These are phyloP conservation scores for Willowsia nigromaculata DNA, from an alignment of 2,888 invertebrate species.

Conservation along the genomic window DNA sequence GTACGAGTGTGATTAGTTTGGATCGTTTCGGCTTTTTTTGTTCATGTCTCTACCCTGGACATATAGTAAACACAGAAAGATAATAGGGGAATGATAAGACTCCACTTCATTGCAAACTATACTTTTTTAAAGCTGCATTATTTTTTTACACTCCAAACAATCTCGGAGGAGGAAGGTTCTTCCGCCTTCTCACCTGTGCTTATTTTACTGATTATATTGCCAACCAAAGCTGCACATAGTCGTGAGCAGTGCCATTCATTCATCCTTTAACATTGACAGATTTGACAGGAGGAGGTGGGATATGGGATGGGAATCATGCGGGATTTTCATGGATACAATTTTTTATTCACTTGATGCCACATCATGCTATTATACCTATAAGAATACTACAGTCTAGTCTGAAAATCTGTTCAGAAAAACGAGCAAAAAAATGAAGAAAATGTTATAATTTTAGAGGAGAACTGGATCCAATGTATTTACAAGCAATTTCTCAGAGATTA, in stretches of 20 bases:
- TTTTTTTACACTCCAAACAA: not conserved
- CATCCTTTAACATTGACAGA: not conserved
- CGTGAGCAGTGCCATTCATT: not conserved
- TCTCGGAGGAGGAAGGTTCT: slow-evolving; percentile 39
- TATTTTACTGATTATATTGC: not conserved
- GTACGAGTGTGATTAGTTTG: no score
- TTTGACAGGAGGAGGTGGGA: slow-evolving; percentile 20
- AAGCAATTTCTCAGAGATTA: not conserved
- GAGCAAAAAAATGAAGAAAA: not conserved
- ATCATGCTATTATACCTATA: not conserved
- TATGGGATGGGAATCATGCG: not conserved
- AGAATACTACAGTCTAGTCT: no score
- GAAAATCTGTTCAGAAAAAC: no score
- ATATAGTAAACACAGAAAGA: no score
- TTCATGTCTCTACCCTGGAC: no score
- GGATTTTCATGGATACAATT: not conserved
- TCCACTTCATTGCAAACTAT: no score
- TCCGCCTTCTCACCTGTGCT: slow-evolving; percentile 11
- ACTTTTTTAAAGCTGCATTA: not conserved
- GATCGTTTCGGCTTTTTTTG: no score
- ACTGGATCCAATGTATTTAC: not conserved
- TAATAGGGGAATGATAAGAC: not conserved
- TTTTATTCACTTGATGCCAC: not conserved
- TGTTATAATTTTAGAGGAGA: not conserved
- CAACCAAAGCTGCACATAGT: not conserved